Base-by-base conservation (phyloP, 1,140 invertebrate genomes). In the Nomia melanderi region DNA sequence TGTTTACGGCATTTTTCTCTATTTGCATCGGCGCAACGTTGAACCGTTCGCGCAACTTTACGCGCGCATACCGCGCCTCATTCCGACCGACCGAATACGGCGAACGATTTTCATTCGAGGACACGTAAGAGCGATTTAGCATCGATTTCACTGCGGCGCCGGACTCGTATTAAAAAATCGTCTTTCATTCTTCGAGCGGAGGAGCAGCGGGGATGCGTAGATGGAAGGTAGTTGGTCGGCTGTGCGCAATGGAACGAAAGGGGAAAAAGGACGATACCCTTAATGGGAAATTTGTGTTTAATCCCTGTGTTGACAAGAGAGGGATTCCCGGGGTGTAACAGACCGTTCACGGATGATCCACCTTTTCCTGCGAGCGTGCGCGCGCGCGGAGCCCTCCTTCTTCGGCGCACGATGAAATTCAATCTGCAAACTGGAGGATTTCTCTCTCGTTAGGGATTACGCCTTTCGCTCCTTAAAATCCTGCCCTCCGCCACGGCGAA, bases 231-330 rank as follows among this genome's bases (percentile, higher is more conserved):
- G n/a, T n/a, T n/a, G 14, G 47, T 9, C 5, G 44, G 8, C 17
- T 20, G 50, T 9, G n/a, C 7, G 0, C 7, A 20, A 2, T 1
- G 11, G 12, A 27, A 17, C 29, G 44, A 0, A 44, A 17, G 2
- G 50, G 20, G 29, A 56, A 72, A 65, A 72, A 66, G 54, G 47
- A 54, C 77, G 56, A 78, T 70, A 73, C 64, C 74, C 69, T 72
- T 83, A 83, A 83, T 83, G 79, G 81, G 74, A 82, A 83, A 83
- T 83, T 82, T 83, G 69, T 82, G 75, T 82, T 82, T 70, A 77
- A 77, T 78, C 75, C 70, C 44, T 67, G 60, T 66, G 64, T 82
- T 76, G 80, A 78, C 75, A 82, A 82, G 73, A 59, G 73, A 69
- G 64, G 39, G 73, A 69, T 59, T 36, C 63, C 53, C n/a, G n/a